Evolutionary conservation across 1,140 invertebrate genomes (phyloP).

Genomic region (Chrysomallon squamiferum): DNA sequence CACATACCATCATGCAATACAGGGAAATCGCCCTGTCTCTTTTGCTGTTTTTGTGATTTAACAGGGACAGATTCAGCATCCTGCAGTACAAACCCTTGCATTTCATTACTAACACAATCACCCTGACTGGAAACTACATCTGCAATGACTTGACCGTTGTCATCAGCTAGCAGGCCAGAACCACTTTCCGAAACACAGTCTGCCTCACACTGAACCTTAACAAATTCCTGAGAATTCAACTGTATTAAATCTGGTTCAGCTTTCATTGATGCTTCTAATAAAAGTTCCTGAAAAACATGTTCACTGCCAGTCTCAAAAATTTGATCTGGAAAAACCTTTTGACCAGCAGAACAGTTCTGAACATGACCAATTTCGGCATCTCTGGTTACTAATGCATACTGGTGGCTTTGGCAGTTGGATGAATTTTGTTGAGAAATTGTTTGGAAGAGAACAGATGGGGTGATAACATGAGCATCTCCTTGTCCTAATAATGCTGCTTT

Average conservation of each 20-base stretch:
- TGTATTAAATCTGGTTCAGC: not conserved
- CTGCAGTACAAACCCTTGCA: too few species aligned
- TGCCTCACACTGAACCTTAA: not conserved
- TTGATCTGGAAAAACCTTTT: not conserved
- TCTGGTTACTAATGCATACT: not conserved
- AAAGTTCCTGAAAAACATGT: constrained; percentile 2
- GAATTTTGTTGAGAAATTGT: not conserved
- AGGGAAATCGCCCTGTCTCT: not conserved
- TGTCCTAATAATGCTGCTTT: not conserved
- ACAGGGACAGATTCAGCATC: not conserved
- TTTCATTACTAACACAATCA: too few species aligned
- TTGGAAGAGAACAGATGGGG: not conserved
- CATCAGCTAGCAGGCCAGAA: not conserved
- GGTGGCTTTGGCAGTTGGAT: too few species aligned
- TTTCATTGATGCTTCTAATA: not conserved
- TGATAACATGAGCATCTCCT: not conserved
- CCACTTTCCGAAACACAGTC: not conserved
- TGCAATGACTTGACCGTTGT: not conserved
- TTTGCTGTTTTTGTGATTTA: not conserved
- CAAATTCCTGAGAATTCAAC: not conserved
- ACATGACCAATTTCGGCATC: not conserved
- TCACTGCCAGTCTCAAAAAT: not conserved
- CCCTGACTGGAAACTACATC: too few species aligned
- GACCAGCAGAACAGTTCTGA: not conserved
- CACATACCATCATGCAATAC: constrained; percentile 2